These are phyloP conservation scores for Papilio aristodemus DNA, from an alignment of 1,140 invertebrate genomes.

Conservation along the genomic window DNA sequence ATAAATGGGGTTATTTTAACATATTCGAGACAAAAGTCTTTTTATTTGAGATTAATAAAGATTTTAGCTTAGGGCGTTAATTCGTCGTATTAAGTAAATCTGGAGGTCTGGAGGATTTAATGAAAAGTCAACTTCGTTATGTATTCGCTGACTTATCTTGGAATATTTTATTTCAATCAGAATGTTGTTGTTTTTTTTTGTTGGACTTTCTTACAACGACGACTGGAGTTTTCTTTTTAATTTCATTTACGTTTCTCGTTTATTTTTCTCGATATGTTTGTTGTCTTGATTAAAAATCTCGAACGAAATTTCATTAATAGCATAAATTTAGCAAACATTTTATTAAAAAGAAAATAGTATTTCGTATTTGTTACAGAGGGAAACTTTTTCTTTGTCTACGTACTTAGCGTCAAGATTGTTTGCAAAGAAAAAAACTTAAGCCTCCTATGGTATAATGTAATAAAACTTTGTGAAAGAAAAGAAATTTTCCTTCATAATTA, in stretches of 20 bases:
- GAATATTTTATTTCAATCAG: not conserved
- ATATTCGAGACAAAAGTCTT: too few relatives aligned
- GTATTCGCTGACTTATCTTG: not conserved
- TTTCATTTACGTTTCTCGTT: not conserved
- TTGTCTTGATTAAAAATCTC: not conserved
- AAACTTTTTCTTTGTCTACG: not conserved
- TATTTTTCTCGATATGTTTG: not conserved
- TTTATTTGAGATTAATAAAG: too few relatives aligned
- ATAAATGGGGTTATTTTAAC: too few relatives aligned
- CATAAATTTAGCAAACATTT: too few relatives aligned
- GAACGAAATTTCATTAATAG: not conserved
- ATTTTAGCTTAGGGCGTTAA: too few relatives aligned
- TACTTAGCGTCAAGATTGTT: not conserved
- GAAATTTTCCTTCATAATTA: not conserved
- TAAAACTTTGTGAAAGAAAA: not conserved
- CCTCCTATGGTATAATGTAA: not conserved
- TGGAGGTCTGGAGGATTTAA: not conserved
- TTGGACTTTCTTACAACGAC: not conserved
- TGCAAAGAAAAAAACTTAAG: slow-evolving; percentile 3
- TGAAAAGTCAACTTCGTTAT: not conserved
- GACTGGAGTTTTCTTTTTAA: not conserved
- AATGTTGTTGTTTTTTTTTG: not conserved
- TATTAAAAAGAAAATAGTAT: slow-evolving; percentile 17
- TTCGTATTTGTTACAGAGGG: not conserved
- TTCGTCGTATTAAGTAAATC: too few relatives aligned